Evolutionary conservation across 2,888 invertebrate species (phyloP).

Genomic region (Meloe dianella): DNA sequence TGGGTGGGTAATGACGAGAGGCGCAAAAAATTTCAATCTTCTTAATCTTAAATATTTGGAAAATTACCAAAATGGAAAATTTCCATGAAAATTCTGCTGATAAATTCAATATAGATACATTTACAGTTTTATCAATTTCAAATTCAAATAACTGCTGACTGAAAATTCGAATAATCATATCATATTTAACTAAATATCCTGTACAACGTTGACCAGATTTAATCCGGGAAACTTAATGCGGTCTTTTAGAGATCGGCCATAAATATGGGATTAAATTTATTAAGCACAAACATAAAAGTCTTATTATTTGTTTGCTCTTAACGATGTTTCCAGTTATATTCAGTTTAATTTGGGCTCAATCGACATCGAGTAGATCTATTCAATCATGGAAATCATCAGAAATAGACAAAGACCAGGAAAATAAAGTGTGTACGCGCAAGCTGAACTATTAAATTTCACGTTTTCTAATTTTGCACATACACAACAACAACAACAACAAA

Average conservation of each 20-base stretch:
- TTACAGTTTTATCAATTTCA: slow-evolving; percentile 40
- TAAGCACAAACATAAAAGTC: slow-evolving; percentile 26
- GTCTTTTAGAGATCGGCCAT: background rate
- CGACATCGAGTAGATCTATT: background rate
- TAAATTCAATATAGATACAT: background rate
- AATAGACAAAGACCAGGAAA: background rate
- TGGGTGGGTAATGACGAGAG: background rate
- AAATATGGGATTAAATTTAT: slow-evolving; percentile 25
- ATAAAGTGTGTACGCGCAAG: background rate
- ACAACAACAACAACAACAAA: background rate
- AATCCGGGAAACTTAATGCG: slow-evolving; percentile 18
- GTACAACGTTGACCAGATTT: slow-evolving; percentile 13
- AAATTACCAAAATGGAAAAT: slow-evolving; percentile 10
- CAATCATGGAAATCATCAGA: background rate
- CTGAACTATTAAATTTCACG: slow-evolving; percentile 37
- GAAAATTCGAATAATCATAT: slow-evolving; percentile 31
- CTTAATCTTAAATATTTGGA: background rate
- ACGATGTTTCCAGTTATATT: slow-evolving; percentile 5
- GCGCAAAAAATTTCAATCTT: background rate
- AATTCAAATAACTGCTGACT: slow-evolving; percentile 31
- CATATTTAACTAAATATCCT: background rate
- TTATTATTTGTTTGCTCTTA: slow-evolving; percentile 18
- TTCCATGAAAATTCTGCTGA: background rate
- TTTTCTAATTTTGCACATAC: slow-evolving; percentile 46
- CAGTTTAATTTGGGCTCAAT: slow-evolving; percentile 1